Conservation (phyloP, 1,140 invertebrate genomes). For the Tetramorium parvispinum region DNA sequence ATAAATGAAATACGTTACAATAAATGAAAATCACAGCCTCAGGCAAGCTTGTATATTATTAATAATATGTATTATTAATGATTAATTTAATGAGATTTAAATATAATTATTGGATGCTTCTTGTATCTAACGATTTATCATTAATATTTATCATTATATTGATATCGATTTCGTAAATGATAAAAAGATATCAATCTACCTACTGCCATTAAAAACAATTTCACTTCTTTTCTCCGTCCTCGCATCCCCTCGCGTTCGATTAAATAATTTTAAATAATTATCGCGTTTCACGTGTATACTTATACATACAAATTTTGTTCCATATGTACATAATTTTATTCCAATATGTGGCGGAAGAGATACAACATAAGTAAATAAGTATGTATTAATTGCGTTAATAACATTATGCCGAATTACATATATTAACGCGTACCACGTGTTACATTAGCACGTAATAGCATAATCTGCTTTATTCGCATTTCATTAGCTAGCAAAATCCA, state of each 20-base stretch:
- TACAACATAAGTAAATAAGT: constrained; percentile 19
- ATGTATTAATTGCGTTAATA: constrained; percentile 34
- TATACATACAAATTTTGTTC: not conserved
- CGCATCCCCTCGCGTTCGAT: not conserved
- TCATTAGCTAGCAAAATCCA: constrained; percentile 40
- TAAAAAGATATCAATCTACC: not conserved
- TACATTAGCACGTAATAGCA: constrained; percentile 33
- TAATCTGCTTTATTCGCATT: constrained; percentile 43
- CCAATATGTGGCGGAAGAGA: not conserved
- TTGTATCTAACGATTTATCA: not conserved
- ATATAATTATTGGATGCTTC: not conserved
- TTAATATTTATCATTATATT: not conserved
- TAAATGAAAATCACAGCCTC: not conserved
- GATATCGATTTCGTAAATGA: not conserved
- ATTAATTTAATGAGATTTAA: not conserved
- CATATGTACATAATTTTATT: constrained; percentile 13
- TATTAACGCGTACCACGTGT: constrained; percentile 32
- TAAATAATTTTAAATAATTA: constrained; percentile 29
- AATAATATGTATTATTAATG: not conserved
- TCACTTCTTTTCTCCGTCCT: not conserved
- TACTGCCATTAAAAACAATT: not conserved
- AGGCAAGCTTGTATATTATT: not conserved
- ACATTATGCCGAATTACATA: constrained; percentile 17
- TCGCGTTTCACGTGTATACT: not conserved
- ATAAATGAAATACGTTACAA: constrained; percentile 1